Evolutionary conservation across 2,888 invertebrate species (phyloP), one percentile per base, ranked within the genome.

Genomic region (Nasonia oneida): DNA sequence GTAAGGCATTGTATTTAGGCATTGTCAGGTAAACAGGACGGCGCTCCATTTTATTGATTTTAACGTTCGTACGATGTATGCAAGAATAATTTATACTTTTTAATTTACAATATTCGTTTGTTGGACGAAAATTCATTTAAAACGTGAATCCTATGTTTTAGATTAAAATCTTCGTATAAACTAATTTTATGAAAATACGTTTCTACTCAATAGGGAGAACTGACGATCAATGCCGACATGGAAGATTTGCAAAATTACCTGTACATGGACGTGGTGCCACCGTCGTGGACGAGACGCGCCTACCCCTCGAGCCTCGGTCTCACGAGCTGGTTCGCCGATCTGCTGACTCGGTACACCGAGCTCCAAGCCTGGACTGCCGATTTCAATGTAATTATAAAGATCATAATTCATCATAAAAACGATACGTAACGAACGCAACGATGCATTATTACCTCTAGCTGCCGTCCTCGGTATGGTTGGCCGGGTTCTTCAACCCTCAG

Each of bases 401-500:
- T 14, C 14, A 73, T 5, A 12, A 37, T 42, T 18, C 1, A n/a
- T 70, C 23, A 3, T 71, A 37, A 61, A 73, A 8, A 18, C 18
- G 18, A 42, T 39, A 10, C 1, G 18, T 42, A 42, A 42, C 5
- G 1, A 73, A 29, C 23, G 8, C 14, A 18, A n/a, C 18, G 50
- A 74, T 57, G 23, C 33, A 33, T n/a, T 23, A 23, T 23, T 42
- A 53, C 39, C 1, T 47, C 88, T 88, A 96, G 94, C 94, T 98
- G 89, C 98, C 98, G 0, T 94, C 97, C 0, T 96, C 97, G 0
- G 97, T 98, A 18, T 99, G 99, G 99, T 94, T 99, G 81, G 98
- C 97, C 14, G 99, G 98, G 10, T 98, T 99, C 93, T 99, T 99
- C 94, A 99, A 99, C 94, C 99, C 99, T 0, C 99, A 99, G 93